A percentile compares a stretch with the other conserved stretches of the same genome.
Conservation (phyloP, 2,113 vertebrate genomes). For the Catharus fuscescens region DNA sequence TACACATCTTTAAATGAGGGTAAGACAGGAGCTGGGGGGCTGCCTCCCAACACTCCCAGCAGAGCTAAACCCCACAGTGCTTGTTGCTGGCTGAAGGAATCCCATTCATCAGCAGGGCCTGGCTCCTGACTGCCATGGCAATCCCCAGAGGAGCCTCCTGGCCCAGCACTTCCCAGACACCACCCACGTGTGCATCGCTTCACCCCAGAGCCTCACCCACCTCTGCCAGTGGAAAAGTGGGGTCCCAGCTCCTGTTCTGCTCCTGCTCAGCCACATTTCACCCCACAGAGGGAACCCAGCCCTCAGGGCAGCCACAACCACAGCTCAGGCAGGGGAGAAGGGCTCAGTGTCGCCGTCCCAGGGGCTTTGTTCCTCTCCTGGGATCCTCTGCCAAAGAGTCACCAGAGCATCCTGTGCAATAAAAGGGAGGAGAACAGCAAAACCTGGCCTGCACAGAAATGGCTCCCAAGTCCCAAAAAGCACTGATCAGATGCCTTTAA, state of each 20-base stretch:
- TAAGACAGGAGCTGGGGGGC: neutral
- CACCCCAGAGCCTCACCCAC: neutral
- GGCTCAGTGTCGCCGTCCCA: accelerated
- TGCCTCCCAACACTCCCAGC: neutral
- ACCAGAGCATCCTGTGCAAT: too few species aligned
- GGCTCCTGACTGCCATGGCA: neutral
- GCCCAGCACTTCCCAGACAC: accelerated
- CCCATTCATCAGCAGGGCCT: neutral
- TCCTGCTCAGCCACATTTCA: accelerated
- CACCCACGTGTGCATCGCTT: accelerated
- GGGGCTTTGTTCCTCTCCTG: accelerated
- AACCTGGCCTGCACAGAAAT: neutral
- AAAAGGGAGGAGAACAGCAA: neutral
- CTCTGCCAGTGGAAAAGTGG: accelerated
- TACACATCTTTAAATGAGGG: neutral
- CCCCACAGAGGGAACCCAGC: neutral
- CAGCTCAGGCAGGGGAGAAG: neutral
- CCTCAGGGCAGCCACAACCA: accelerated
- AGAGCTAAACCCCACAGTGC: neutral
- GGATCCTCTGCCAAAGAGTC: neutral
- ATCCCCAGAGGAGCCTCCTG: accelerated
- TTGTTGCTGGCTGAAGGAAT: neutral
- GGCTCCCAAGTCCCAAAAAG: accelerated
- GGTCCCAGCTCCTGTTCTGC: neutral
- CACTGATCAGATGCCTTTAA: neutral